Evolutionary conservation across 2,888 invertebrate genomes (phyloP), one percentile per base, ranked within the genome.

Genomic region (Flabesymbios commensalis): DNA sequence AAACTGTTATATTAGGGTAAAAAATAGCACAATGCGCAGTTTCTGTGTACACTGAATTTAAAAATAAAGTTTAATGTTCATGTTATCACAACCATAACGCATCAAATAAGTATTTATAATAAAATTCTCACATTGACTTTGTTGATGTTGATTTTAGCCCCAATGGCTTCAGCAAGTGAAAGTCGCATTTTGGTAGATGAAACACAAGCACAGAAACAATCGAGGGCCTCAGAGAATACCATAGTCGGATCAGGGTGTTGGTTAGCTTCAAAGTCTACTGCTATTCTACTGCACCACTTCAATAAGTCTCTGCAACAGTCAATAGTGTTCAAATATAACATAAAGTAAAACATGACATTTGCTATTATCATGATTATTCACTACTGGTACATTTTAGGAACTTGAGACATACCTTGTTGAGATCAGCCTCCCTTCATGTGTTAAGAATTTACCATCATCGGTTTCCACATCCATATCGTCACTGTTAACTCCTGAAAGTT

Each of bases 201-300:
- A 28, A 91, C 90, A 24, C 42, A 90, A 56, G 90, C 90, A 64
- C 92, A 92, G 81, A 97, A 97, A 64, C 95, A 89, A 78, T 97
- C 95, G 26, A 94, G 87, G 0, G 94, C 93, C 82, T 96, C 93
- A 84, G 64, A 75, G 52, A 78, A 74, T 17, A 92, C 88, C 7
- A 70, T 61, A 39, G 71, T 70, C 5, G 70, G 75, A 1, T 76
- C 71, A 19, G 74, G 70, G 1, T 75, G 52, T 0, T 73, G 72
- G 78, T 88, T 89, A 14, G 89, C 78, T 63, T 90, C 87, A 79
- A 91, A 92, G 72, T 89, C 88, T 17, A 87, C 83, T 14, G 88
- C 86, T 3, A 93, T 88, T 75, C 97, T 86, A 3, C 88, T 86
- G 76, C 95, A 96, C 89, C 94, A 92, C 80, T 95, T 96, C 70